Evolutionary conservation across 2,888 invertebrate species (phyloP).

Genomic region (Chloroclysta siterata): DNA sequence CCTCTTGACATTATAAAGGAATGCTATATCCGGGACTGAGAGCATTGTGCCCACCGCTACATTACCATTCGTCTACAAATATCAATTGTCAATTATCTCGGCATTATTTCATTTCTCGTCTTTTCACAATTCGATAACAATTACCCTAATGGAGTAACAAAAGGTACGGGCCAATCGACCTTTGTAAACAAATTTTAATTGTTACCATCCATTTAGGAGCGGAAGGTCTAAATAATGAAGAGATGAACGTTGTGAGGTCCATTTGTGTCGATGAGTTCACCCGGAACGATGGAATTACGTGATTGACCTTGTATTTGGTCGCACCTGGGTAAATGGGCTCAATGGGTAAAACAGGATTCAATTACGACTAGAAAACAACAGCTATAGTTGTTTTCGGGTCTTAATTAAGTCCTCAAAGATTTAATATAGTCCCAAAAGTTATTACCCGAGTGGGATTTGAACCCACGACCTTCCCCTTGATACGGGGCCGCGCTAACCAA

Average conservation of each 20-base stretch:
- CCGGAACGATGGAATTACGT: slow-evolving; percentile 32
- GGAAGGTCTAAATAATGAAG: slow-evolving; percentile 50
- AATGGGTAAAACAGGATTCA: slow-evolving; percentile 8
- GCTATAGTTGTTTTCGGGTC: too few relatives aligned
- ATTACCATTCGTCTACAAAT: not conserved
- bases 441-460: too few relatives aligned
- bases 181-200: slow-evolving; percentile 57
- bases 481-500: too few relatives aligned
- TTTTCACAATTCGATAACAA: slow-evolving; percentile 29
- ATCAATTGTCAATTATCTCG: slow-evolving; percentile 11
- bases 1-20: not conserved
- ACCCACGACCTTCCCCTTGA: too few relatives aligned
- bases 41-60: too few relatives aligned
- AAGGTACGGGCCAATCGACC: slow-evolving; percentile 40
- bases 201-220: slow-evolving; percentile 50
- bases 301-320: slow-evolving; percentile 23
- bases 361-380: too few relatives aligned
- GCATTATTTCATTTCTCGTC: slow-evolving; percentile 16
- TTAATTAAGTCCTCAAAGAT: too few relatives aligned
- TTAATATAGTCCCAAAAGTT: too few relatives aligned
- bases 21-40: not conserved
- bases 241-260: slow-evolving; percentile 32
- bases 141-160: slow-evolving; percentile 38
- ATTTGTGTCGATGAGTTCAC: slow-evolving; percentile 33
- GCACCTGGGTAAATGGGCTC: slow-evolving; percentile 25